Conservation (phyloP, 2,888 invertebrate species). For the Hyles lineata region DNA sequence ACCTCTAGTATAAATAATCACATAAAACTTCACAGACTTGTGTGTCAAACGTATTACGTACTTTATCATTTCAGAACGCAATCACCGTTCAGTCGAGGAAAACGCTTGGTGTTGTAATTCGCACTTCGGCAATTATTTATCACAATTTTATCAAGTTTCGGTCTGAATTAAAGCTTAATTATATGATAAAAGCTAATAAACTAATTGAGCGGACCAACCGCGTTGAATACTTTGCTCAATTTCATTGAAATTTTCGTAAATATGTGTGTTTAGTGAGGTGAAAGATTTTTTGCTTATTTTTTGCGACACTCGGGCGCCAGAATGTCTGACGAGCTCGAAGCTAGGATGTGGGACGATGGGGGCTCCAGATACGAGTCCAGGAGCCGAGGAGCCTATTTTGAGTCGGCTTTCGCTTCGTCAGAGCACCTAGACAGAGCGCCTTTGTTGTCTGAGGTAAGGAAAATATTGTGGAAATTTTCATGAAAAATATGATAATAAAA, state of each 20-base stretch:
- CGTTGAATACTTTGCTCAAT: conserved; percentile 32
- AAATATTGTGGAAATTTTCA: conserved; percentile 24
- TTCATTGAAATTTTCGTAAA: conserved; percentile 35
- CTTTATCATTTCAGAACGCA: conserved; percentile 26
- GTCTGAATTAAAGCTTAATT: conserved; percentile 44
- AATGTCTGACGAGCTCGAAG: conserved; percentile 82
- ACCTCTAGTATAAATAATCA: not conserved
- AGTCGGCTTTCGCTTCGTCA: conserved; percentile 76
- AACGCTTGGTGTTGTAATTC: conserved; percentile 34
- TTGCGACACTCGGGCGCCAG: conserved; percentile 66
- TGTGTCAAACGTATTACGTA: not conserved
- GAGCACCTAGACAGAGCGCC: conserved; percentile 79
- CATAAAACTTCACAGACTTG: not conserved
- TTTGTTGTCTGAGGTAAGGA: conserved; percentile 74
- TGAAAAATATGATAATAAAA: conserved; percentile 8
- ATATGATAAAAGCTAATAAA: conserved; percentile 43
- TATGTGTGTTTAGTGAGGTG: conserved; percentile 52
- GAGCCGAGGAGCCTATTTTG: conserved; percentile 70
- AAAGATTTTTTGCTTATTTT: conserved; percentile 33
- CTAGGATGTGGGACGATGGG: conserved; percentile 81
- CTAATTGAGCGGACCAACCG: conserved; percentile 26
- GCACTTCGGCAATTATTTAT: conserved; percentile 30
- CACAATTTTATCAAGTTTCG: conserved; percentile 44
- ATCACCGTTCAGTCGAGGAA: conserved; percentile 33
- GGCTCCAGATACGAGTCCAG: conserved; percentile 71